Conservation (phyloP, 2,113 vertebrate genomes). For the Neodontobutis hainanensis region DNA sequence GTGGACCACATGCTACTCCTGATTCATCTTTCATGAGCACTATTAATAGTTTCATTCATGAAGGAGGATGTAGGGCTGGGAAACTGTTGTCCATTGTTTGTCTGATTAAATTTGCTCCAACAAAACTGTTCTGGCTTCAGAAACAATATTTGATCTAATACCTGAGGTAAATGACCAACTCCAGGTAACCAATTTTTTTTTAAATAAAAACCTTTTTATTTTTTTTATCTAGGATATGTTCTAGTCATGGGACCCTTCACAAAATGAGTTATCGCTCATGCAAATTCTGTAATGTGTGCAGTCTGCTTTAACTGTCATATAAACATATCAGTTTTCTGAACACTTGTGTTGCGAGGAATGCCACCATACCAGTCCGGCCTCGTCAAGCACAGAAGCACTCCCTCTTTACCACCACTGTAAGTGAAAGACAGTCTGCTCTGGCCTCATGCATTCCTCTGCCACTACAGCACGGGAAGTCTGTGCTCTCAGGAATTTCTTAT, state of each 20-base stretch:
- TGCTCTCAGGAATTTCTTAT: constrained; percentile 49
- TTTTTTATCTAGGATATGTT: background rate
- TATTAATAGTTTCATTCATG: constrained; percentile 61
- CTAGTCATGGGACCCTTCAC: background rate
- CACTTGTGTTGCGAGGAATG: constrained; percentile 62
- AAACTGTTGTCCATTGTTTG: constrained; percentile 52
- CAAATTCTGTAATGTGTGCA: constrained; percentile 29
- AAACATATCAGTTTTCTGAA: constrained; percentile 55
- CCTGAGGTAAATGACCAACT: background rate
- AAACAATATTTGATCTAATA: background rate
- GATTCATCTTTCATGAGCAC: constrained; percentile 48
- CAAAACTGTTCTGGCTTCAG: constrained; percentile 10
- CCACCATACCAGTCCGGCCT: constrained; percentile 58
- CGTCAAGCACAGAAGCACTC: constrained; percentile 32
- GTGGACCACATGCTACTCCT: constrained; percentile 33
- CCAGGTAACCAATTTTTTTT: background rate
- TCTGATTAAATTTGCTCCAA: constrained; percentile 26
- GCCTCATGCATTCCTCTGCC: constrained; percentile 60
- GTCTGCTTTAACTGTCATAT: constrained; percentile 13
- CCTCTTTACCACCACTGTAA: constrained; percentile 50
- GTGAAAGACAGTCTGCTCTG: constrained; percentile 49
- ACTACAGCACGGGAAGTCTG: constrained; percentile 44
- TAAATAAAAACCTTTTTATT: no score
- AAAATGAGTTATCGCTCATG: background rate
- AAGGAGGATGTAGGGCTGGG: constrained; percentile 25